Base-by-base conservation (phyloP, 2,113 vertebrate species). In the Phalacrocorax aristotelis region DNA sequence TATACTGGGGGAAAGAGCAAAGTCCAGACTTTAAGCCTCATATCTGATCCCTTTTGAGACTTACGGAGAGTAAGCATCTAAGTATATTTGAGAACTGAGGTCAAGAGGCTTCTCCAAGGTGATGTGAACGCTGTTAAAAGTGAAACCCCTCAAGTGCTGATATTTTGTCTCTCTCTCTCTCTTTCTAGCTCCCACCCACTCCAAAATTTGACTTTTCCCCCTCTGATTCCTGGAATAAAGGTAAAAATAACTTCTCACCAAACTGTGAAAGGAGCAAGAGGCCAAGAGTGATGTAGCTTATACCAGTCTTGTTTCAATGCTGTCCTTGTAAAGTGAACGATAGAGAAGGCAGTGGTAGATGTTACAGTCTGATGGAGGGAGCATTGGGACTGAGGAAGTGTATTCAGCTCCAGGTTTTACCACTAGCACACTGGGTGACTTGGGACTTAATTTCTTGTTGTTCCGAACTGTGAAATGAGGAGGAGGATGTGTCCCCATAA, bases 191-290 rank as follows among this genome's bases (percentile, higher is more conserved):
- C 81, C 99, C 99, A 74, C 57, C 98, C 34, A 66, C 98, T 84
- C 99, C 99, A 38, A 98, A 98, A 95, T 87, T 99, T 57, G 98
- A 99, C 72, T 99, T 99, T 74, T 98, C 98, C 17, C 83, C 98
- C 14, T 97, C 98, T 3, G 93, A 99, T 27, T 54, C 97, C 10
- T 99, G 99, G 99, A 99, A 99, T 91, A 99, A 98, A 97, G 99
- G 99, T 99, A 98, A 98, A 98, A 97, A 90, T 52, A 79, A 65
- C 27, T 79, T 70, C 27, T 82, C 10, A 40, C 26, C 49, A 52
- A 76, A 21, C 58, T 38, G 27, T 44, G 66, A 46, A 57, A 68
- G 70, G 42, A 81, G 15, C 48, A 75, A 46, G 26, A 57, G 76
- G 46, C 40, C 46, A 36, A 61, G 51, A 68, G n/a, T 22, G 27